These are phyloP conservation scores for Philaenus spumarius DNA, from an alignment of 1,140 invertebrate species.

Conservation along the genomic window DNA sequence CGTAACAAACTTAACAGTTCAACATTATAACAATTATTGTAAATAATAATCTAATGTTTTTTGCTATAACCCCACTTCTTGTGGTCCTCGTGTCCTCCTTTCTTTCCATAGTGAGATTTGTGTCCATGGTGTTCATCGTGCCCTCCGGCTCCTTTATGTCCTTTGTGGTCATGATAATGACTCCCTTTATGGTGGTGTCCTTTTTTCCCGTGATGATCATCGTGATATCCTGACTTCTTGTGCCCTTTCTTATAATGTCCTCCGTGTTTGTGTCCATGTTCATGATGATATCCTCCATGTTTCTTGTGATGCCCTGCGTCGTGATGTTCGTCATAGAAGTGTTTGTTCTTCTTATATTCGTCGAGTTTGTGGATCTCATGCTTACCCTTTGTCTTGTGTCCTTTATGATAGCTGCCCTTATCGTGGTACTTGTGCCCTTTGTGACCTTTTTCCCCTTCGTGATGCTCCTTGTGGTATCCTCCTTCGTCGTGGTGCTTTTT, in stretches of 20 bases:
- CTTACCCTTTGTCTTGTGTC: slow-evolving; percentile 54
- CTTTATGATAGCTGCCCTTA: slow-evolving; percentile 54
- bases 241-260: slow-evolving; percentile 68
- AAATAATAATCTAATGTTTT: slow-evolving; percentile 15
- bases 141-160: slow-evolving; percentile 58
- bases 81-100: slow-evolving; percentile 55
- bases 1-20: no score
- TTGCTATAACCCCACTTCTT: slow-evolving; percentile 53
- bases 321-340: slow-evolving; percentile 59
- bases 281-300: slow-evolving; percentile 50
- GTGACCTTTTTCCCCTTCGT: slow-evolving; percentile 52
- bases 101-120: slow-evolving; percentile 56
- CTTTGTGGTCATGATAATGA: slow-evolving; percentile 53
- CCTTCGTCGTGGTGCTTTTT: slow-evolving; percentile 55
- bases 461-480: slow-evolving; percentile 38
- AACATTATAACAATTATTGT: no score
- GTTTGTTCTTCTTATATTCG: slow-evolving; percentile 63
- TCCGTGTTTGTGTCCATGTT: slow-evolving; percentile 57
- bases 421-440: slow-evolving; percentile 60
- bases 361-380: slow-evolving; percentile 63
- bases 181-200: slow-evolving; percentile 52
- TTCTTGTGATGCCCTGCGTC: slow-evolving; percentile 55
- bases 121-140: slow-evolving; percentile 59
- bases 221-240: slow-evolving; percentile 56
- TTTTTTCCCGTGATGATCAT: slow-evolving; percentile 53